A percentile compares a stretch with the other conserved stretches of the same genome.
Evolutionary conservation across 1,140 invertebrate species (phyloP).

Genomic region (Epicauta chinensis): DNA sequence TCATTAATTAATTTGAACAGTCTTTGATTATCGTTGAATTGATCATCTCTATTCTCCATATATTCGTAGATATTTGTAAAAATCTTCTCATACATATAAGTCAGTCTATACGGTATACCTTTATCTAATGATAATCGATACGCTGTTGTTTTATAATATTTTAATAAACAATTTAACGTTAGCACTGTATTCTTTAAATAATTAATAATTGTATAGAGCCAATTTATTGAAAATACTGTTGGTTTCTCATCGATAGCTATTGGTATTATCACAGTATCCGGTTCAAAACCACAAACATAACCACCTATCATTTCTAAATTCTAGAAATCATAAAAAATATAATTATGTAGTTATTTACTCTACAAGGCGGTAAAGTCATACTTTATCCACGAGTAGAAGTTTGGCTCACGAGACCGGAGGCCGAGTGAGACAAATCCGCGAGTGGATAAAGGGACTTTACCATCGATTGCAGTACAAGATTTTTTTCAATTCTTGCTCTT

Average conservation of each 20-base stretch:
- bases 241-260: constrained; percentile 31
- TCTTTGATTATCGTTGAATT: background rate
- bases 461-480: too few species aligned
- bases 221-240: constrained; percentile 31
- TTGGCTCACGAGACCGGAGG: too few species aligned
- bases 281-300: constrained; percentile 31
- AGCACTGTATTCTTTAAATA: constrained; percentile 28
- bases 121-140: constrained; percentile 20
- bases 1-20: constrained; percentile 26
- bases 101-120: constrained; percentile 29
- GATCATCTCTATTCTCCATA: constrained; percentile 23
- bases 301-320: constrained; percentile 36
- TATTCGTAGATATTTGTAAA: constrained; percentile 16
- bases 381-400: too few species aligned
- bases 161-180: constrained; percentile 27
- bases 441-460: too few species aligned
- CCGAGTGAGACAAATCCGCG: too few species aligned
- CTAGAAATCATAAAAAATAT: constrained; percentile 22
- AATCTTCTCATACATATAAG: constrained; percentile 33
- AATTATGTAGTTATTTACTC: too few species aligned
- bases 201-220: constrained; percentile 34
- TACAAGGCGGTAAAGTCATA: too few species aligned
- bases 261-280: constrained; percentile 25
- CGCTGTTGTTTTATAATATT: constrained; percentile 24
- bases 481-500: too few species aligned